These are phyloP conservation scores for Myotis davidii DNA, from an alignment of 2,113 vertebrate species.

Conservation along the genomic window DNA sequence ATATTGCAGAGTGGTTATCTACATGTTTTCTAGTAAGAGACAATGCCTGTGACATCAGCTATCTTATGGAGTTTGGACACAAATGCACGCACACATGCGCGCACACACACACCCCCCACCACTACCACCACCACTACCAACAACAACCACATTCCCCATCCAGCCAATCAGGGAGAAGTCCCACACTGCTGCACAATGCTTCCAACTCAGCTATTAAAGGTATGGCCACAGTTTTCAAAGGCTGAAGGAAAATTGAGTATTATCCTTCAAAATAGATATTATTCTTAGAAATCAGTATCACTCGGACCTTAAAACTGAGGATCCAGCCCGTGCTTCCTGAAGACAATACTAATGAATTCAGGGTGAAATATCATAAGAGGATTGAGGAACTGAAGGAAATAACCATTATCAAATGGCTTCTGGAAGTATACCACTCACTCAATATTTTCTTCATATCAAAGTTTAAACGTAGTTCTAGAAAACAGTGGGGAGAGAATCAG, in stretches of 20 bases:
- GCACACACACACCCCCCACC: too few relatives aligned
- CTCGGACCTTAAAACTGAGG: neutral
- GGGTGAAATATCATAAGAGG: neutral
- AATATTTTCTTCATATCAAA: neutral
- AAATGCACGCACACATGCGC: neutral
- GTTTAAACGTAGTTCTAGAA: neutral
- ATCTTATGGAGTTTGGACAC: neutral
- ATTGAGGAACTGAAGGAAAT: neutral
- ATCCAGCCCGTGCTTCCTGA: neutral
- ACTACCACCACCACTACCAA: too few relatives aligned
- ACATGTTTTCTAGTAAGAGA: neutral
- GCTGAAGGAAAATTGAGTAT: neutral
- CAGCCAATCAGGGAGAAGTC: neutral
- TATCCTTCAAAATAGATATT: neutral
- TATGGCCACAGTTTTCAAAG: neutral
- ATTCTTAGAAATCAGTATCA: neutral
- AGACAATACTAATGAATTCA: neutral
- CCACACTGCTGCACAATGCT: neutral
- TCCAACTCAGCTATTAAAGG: neutral
- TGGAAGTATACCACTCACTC: neutral
- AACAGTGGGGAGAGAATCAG: conserved; percentile 42
- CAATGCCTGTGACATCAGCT: neutral
- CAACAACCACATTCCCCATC: neutral
- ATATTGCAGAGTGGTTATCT: too few relatives aligned
- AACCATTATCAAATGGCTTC: conserved; percentile 14